These are phyloP conservation scores for Liopterus haemorrhoidalis DNA, from an alignment of 2,888 invertebrate genomes.

Conservation along the genomic window DNA sequence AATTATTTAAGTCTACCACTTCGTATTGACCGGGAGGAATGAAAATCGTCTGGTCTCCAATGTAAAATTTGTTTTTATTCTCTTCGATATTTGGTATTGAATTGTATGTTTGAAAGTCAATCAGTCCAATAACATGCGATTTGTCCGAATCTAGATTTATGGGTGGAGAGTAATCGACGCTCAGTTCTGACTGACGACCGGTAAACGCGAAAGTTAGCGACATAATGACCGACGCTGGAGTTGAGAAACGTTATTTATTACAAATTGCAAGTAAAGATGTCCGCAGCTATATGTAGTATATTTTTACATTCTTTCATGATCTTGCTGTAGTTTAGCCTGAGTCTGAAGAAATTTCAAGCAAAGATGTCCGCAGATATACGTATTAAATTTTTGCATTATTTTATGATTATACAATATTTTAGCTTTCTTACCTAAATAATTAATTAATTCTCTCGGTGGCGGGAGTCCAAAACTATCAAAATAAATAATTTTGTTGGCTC, in stretches of 20 bases:
- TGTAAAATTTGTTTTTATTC: conserved; percentile 36
- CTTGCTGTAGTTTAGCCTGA: conserved; percentile 17
- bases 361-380: conserved; percentile 34
- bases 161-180: conserved; percentile 29
- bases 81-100: conserved; percentile 38
- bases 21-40: conserved; percentile 36
- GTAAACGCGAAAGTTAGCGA: conserved; percentile 2
- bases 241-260: too few species aligned
- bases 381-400: conserved; percentile 32
- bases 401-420: conserved; percentile 33
- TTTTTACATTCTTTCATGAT: not conserved
- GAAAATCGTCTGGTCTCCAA: conserved; percentile 24
- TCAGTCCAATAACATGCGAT: conserved; percentile 33
- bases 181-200: conserved; percentile 25
- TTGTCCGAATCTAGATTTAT: conserved; percentile 28
- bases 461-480: conserved; percentile 39
- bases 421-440: conserved; percentile 29
- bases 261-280: conserved; percentile 7
- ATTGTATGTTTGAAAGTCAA: conserved; percentile 35
- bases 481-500: conserved; percentile 35
- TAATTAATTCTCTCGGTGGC: conserved; percentile 30
- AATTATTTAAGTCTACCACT: conserved; percentile 32
- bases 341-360: conserved; percentile 33
- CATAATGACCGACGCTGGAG: too few species aligned
- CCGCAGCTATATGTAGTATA: conserved; percentile 7